Evolutionary conservation across 2,888 invertebrate species (phyloP).

Genomic region (Urechis unicinctus): DNA sequence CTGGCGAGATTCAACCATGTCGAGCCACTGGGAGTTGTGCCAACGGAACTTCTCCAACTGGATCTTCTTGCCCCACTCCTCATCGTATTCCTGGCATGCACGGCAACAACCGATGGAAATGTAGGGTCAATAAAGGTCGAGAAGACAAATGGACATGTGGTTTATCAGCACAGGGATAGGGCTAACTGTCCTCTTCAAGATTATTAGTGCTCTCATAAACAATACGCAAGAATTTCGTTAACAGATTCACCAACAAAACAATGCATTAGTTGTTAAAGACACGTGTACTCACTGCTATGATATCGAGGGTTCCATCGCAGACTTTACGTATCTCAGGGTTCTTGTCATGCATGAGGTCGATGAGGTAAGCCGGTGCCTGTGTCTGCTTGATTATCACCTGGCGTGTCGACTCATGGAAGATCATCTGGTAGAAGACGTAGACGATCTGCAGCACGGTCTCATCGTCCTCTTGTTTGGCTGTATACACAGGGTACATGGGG

Average conservation of each 20-base stretch:
- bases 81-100: constrained; percentile 70
- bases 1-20: constrained; percentile 73
- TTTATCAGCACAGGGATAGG: too few relatives aligned
- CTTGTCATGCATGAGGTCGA: constrained; percentile 96
- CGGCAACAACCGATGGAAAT: too few relatives aligned
- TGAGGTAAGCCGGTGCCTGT: constrained; percentile 88
- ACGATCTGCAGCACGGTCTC: constrained; percentile 96
- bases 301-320: constrained; percentile 89
- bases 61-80: constrained; percentile 88
- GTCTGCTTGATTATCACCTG: constrained; percentile 80
- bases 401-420: constrained; percentile 48
- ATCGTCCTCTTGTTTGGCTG: constrained; percentile 91
- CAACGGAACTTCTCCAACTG: constrained; percentile 93
- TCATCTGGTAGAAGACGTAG: constrained; percentile 77
- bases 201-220: too few relatives aligned
- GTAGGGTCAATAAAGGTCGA: neutral
- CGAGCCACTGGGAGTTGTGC: constrained; percentile 97
- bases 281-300: constrained; percentile 81
- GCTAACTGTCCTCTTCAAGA: too few relatives aligned
- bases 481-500: neutral
- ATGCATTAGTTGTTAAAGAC: too few relatives aligned
- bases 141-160: neutral
- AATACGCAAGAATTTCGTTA: too few relatives aligned
- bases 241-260: too few relatives aligned
- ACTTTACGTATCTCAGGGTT: constrained; percentile 87